Conservation (phyloP, 2,888 invertebrate genomes). For the Amphipoea oculea region DNA sequence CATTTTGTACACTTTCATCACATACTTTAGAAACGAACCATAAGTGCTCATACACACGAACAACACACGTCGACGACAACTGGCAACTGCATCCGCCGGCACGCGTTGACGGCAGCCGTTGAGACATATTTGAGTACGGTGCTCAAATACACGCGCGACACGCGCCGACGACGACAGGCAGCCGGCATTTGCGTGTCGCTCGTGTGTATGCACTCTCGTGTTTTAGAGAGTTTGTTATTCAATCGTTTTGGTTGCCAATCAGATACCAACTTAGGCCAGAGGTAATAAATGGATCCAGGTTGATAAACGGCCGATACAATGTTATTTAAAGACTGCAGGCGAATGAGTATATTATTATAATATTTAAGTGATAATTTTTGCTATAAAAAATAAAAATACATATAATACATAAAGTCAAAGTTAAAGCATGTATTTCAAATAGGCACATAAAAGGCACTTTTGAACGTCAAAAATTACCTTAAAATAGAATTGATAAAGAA, state of each 20-base stretch:
- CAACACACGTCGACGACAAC: too few species aligned
- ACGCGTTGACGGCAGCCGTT: too few species aligned
- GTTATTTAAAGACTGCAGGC: constrained; percentile 4
- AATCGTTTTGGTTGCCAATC: constrained; percentile 24
- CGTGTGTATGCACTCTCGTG: neutral
- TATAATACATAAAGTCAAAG: neutral
- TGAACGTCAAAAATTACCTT: too few species aligned
- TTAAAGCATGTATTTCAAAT: too few species aligned
- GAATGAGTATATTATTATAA: neutral
- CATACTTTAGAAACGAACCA: neutral
- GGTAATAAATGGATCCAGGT: neutral
- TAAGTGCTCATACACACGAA: neutral
- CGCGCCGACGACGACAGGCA: too few species aligned
- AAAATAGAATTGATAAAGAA: neutral
- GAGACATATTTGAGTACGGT: neutral
- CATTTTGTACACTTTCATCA: neutral
- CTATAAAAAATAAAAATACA: neutral
- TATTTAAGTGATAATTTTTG: neutral
- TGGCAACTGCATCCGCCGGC: too few species aligned
- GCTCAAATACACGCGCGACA: neutral
- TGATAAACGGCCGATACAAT: neutral
- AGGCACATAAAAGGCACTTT: too few species aligned
- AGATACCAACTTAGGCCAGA: constrained; percentile 1
- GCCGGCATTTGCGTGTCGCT: too few species aligned
- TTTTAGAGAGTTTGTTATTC: neutral